Evolutionary conservation across 2,797 vertebrate species (phyloP).

Genomic region (Anas flavirostris): DNA sequence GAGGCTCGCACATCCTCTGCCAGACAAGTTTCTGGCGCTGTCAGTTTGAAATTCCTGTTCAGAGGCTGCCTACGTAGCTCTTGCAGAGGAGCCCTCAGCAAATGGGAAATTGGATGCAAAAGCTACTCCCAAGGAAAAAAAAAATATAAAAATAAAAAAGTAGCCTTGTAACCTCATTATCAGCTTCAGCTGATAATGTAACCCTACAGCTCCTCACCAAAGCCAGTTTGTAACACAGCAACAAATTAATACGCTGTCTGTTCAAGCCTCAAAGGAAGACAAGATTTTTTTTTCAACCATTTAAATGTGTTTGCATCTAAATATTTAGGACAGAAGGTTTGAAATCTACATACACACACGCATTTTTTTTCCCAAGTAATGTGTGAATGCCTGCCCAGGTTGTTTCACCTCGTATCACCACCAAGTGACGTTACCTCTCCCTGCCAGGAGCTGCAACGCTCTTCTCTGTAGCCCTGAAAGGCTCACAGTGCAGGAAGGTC

Average conservation of each 20-base stretch:
- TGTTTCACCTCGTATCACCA: not conserved
- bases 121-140: not conserved
- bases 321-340: not conserved
- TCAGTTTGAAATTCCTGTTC: not conserved
- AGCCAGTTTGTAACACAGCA: not conserved
- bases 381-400: not conserved
- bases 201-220: not conserved
- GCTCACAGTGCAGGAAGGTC: no score
- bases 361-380: fast-evolving
- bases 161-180: not conserved
- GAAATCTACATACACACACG: not conserved
- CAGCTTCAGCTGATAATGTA: not conserved
- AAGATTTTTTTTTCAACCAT: no score
- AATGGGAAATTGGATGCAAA: not conserved
- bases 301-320: not conserved
- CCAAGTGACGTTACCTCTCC: not conserved
- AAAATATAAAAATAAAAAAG: not conserved
- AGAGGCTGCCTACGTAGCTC: not conserved
- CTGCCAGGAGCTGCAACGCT: not conserved
- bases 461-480: not conserved
- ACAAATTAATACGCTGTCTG: no score
- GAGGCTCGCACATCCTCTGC: not conserved
- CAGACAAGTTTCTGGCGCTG: not conserved
- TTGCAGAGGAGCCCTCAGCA: not conserved
- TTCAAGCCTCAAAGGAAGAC: not conserved